phyloP scores from a whole-genome alignment of 1,140 invertebrate genomes.

The Eupeodes corollae region DNA sequence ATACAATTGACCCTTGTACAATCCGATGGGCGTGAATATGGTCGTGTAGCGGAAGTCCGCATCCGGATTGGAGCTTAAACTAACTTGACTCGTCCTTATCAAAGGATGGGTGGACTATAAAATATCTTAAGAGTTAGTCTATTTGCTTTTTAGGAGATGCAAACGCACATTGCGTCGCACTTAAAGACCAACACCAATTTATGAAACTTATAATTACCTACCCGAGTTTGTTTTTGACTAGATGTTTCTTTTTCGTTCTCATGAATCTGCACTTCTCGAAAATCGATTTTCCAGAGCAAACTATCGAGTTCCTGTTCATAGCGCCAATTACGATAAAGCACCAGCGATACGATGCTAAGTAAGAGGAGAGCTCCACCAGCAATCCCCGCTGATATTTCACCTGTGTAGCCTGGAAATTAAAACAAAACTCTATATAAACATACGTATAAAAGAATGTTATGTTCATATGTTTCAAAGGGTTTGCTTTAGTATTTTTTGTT shows the following conservation, averaged over 20 bases:
- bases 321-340: slow-evolving; percentile 79
- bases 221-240: slow-evolving; percentile 39
- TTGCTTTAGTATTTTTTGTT: too few species aligned
- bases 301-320: slow-evolving; percentile 93
- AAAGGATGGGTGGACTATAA: slow-evolving; percentile 43
- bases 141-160: neutral
- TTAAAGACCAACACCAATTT: neutral
- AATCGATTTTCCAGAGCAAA: slow-evolving; percentile 91
- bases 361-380: slow-evolving; percentile 62
- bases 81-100: slow-evolving; percentile 73
- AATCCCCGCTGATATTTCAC: slow-evolving; percentile 68
- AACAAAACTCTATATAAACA: too few species aligned
- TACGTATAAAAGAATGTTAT: too few species aligned
- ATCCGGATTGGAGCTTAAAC: slow-evolving; percentile 73
- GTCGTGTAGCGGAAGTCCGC: slow-evolving; percentile 73
- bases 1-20: slow-evolving; percentile 72
- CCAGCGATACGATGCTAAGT: slow-evolving; percentile 53
- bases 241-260: slow-evolving; percentile 39
- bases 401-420: slow-evolving; percentile 64
- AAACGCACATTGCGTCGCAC: neutral
- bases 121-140: neutral
- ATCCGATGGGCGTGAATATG: slow-evolving; percentile 78
- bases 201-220: slow-evolving; percentile 21
- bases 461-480: too few species aligned
- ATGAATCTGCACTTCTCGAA: slow-evolving; percentile 68